These are phyloP conservation scores for Slavum lentiscoides DNA, from an alignment of 2,888 invertebrate species.

Conservation along the genomic window DNA sequence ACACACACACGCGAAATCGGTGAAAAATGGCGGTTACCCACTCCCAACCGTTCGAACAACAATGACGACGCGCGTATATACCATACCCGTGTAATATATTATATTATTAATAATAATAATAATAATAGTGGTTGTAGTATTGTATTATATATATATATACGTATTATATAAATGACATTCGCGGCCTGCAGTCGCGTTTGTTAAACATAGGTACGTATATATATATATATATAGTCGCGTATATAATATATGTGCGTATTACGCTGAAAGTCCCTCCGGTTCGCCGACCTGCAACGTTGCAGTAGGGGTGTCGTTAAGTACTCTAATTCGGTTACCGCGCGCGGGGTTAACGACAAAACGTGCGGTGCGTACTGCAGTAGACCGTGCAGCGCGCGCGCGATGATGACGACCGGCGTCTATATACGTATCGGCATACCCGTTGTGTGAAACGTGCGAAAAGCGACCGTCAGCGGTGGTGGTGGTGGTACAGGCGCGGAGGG, in stretches of 20 bases:
- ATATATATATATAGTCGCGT: no score
- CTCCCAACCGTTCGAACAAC: neutral
- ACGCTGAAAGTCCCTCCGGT: neutral
- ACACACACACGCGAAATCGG: neutral
- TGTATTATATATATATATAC: neutral
- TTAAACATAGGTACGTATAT: neutral
- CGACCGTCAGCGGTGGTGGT: neutral
- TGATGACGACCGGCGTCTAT: neutral
- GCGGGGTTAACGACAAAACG: constrained; percentile 1
- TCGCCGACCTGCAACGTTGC: neutral
- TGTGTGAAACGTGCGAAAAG: constrained; percentile 40
- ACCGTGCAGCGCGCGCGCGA: neutral
- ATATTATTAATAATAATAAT: constrained; percentile 20
- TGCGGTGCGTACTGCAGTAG: no score
- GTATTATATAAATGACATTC: constrained; percentile 21
- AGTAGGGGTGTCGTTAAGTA: constrained; percentile 42
- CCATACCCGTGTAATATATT: neutral
- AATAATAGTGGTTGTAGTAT: neutral
- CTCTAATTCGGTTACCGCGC: constrained; percentile 52
- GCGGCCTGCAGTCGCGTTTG: constrained; percentile 10
- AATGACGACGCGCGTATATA: neutral
- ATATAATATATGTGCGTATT: neutral
- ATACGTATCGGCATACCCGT: no score
- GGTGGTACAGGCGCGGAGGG: neutral
- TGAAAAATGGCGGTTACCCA: constrained; percentile 33